These are phyloP conservation scores for Sycobia sp. DNA, from an alignment of 1,140 invertebrate species.

Conservation along the genomic window DNA sequence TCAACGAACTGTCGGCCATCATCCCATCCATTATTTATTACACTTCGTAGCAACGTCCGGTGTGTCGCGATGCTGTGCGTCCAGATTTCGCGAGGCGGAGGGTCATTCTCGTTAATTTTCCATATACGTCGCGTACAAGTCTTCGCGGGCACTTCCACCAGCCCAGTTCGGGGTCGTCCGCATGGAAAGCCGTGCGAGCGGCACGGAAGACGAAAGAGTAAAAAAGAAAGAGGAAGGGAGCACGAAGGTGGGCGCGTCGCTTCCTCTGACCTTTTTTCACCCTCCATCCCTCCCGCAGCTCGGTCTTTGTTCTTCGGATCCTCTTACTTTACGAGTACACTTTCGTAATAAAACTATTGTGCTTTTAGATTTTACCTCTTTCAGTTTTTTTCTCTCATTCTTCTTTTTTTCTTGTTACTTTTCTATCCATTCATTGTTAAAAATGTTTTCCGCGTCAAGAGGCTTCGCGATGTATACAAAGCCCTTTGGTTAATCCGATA, in stretches of 20 bases:
- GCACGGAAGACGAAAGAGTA: constrained; percentile 16
- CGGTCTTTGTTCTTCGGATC: constrained; percentile 27
- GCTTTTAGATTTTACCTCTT: constrained; percentile 13
- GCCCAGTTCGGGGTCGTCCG: background rate
- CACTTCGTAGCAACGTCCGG: too few relatives aligned
- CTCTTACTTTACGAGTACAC: constrained; percentile 24
- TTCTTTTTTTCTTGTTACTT: too few relatives aligned
- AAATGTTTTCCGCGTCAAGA: too few relatives aligned
- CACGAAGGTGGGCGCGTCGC: too few relatives aligned
- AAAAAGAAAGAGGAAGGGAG: constrained; percentile 28
- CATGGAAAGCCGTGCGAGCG: constrained; percentile 5
- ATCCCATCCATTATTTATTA: too few relatives aligned
- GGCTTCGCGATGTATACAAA: too few relatives aligned
- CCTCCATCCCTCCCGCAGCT: constrained; percentile 19
- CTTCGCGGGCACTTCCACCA: constrained; percentile 3
- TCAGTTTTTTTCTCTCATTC: too few relatives aligned
- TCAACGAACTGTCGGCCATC: too few relatives aligned
- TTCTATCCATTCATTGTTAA: too few relatives aligned
- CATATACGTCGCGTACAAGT: constrained; percentile 18
- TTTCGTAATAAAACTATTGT: constrained; percentile 35
- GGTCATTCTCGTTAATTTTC: constrained; percentile 25
- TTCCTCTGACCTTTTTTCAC: constrained; percentile 25
- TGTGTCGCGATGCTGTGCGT: too few relatives aligned
- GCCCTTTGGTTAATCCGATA: too few relatives aligned
- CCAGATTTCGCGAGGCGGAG: background rate